phyloP scores from a whole-genome alignment of 2,113 vertebrate species.

The Myrmecobius fasciatus region DNA sequence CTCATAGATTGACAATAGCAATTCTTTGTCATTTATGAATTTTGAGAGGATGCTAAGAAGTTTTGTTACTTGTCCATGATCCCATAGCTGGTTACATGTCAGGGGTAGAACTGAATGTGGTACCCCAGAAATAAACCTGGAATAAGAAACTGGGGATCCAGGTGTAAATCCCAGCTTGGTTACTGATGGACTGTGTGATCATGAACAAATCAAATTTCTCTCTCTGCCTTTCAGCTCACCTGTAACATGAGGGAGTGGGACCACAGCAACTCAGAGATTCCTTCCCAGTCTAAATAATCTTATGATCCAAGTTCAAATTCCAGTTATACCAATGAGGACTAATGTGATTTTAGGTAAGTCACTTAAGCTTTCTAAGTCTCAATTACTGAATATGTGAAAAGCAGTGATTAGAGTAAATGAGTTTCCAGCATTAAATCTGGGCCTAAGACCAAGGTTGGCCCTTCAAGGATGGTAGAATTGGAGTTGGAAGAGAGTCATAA shows the following conservation, averaged over 20 bases:
- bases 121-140: background rate
- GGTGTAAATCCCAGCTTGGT: background rate
- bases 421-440: background rate
- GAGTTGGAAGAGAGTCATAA: background rate
- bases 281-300: background rate
- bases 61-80: background rate
- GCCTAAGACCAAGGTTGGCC: background rate
- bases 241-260: no score
- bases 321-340: background rate
- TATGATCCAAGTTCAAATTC: background rate
- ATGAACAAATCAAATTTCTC: background rate
- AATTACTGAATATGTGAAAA: background rate
- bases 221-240: no score
- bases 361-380: background rate
- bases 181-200: background rate
- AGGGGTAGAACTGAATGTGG: background rate
- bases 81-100: background rate
- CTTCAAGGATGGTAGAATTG: background rate
- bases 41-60: background rate
- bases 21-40: background rate
- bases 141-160: background rate
- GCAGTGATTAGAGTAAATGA: background rate
- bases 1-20: background rate
- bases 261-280: background rate
- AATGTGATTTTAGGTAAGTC: background rate